Evolutionary conservation across 2,797 vertebrate genomes (phyloP).

Genomic region (Sebastes nivosus): DNA sequence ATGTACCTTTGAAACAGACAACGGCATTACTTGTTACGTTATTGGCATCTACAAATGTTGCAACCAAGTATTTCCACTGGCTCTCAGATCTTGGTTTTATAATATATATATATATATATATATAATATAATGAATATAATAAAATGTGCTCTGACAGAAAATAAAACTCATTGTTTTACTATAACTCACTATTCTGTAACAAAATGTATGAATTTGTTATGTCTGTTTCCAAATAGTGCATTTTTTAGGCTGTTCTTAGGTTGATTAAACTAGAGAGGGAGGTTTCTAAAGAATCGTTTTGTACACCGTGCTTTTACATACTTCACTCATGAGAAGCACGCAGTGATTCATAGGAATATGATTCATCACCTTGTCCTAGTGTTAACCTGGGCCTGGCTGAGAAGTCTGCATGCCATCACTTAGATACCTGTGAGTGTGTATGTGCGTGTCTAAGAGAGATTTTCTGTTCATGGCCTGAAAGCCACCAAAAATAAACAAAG

Average conservation of each 20-base stretch:
- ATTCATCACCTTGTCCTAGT: constrained; percentile 33
- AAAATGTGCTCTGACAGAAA: no score
- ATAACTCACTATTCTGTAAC: neutral
- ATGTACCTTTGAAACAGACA: neutral
- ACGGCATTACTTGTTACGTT: neutral
- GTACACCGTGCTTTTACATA: constrained; percentile 5
- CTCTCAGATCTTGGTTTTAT: neutral
- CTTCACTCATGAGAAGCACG: constrained; percentile 27
- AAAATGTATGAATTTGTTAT: neutral
- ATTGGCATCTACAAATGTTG: neutral
- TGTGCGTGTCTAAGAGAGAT: neutral
- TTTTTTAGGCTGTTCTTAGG: neutral
- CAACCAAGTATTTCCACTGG: neutral
- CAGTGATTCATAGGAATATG: constrained; percentile 61
- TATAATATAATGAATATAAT: no score
- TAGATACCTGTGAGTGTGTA: constrained; percentile 25
- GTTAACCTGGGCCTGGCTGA: constrained; percentile 24
- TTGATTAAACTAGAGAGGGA: neutral
- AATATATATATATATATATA: no score
- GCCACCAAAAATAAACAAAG: constrained; percentile 59
- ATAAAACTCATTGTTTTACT: neutral
- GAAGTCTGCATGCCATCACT: constrained; percentile 28
- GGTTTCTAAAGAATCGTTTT: neutral
- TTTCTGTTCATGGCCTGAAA: neutral
- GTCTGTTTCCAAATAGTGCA: neutral